Conservation (phyloP, 2,113 vertebrate species). For the Mystacornis crossleyi region DNA sequence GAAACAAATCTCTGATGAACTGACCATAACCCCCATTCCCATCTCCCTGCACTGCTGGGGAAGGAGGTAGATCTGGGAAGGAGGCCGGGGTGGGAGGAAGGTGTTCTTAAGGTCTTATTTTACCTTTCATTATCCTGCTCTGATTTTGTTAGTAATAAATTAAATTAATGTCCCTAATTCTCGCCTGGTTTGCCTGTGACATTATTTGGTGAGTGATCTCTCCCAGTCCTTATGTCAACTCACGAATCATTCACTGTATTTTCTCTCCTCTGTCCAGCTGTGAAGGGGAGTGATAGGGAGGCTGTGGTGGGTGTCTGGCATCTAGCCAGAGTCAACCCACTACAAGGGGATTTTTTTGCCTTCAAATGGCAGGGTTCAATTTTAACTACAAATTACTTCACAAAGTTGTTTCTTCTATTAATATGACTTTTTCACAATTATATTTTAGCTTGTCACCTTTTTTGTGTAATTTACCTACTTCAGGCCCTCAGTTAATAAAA, state of each 20-base stretch:
- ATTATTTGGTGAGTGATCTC: not conserved
- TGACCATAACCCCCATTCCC: not conserved
- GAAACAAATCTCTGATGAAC: not conserved
- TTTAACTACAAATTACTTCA: not conserved
- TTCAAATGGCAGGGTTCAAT: not conserved
- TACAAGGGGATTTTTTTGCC: fast-evolving
- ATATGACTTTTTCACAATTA: not conserved
- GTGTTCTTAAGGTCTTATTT: not conserved
- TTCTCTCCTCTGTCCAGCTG: not conserved
- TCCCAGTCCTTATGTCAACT: not conserved
- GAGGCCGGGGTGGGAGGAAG: not conserved
- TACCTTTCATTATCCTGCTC: not conserved
- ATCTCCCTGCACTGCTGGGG: not conserved
- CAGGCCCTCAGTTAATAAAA: not conserved
- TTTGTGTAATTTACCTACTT: not conserved
- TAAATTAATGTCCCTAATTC: not conserved
- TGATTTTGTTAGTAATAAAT: not conserved
- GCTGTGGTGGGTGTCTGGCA: not conserved
- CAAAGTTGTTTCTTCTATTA: not conserved
- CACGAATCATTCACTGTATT: not conserved
- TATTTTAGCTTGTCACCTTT: not conserved
- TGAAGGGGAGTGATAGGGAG: not conserved
- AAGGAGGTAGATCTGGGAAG: not conserved
- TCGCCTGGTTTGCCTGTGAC: not conserved
- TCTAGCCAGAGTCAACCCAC: not conserved